Conservation (phyloP, 2,113 vertebrate species). For the Phodopus roborovskii region DNA sequence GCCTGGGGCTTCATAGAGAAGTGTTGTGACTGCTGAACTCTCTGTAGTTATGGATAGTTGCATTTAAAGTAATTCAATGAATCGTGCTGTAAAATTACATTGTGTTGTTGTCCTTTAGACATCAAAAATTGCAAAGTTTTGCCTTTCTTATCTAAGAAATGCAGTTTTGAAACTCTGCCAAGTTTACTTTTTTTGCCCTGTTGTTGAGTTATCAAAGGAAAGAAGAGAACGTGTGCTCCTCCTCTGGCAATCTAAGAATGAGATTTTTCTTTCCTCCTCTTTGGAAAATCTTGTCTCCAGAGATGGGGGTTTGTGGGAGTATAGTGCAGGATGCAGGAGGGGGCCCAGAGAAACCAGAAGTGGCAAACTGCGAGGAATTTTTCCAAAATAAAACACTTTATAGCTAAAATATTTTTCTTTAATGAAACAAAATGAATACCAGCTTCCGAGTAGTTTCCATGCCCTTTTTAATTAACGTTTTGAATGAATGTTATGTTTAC, state of each 20-base stretch:
- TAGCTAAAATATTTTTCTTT: constrained; percentile 35
- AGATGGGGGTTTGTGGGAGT: constrained; percentile 1
- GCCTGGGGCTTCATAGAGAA: background rate
- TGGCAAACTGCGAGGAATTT: background rate
- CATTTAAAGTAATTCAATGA: constrained; percentile 27
- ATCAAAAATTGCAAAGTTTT: background rate
- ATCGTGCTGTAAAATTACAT: background rate
- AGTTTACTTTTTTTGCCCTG: constrained; percentile 29
- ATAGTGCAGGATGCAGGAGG: background rate
- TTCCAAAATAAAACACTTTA: background rate
- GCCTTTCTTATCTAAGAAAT: background rate
- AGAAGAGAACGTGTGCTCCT: background rate
- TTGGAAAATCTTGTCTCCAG: background rate
- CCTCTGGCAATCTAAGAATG: background rate
- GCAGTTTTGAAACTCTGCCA: background rate
- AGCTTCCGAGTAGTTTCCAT: background rate
- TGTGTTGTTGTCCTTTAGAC: background rate
- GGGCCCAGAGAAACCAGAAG: background rate
- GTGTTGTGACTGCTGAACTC: background rate
- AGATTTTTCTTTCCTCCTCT: constrained; percentile 11
- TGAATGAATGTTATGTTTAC: constrained; percentile 68
- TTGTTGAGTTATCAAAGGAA: constrained; percentile 50
- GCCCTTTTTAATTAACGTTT: constrained; percentile 63
- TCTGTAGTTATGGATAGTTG: background rate
- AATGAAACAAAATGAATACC: constrained; percentile 14